phyloP scores from a whole-genome alignment of 2,113 vertebrate species.

The Gopherus evgoodei region DNA sequence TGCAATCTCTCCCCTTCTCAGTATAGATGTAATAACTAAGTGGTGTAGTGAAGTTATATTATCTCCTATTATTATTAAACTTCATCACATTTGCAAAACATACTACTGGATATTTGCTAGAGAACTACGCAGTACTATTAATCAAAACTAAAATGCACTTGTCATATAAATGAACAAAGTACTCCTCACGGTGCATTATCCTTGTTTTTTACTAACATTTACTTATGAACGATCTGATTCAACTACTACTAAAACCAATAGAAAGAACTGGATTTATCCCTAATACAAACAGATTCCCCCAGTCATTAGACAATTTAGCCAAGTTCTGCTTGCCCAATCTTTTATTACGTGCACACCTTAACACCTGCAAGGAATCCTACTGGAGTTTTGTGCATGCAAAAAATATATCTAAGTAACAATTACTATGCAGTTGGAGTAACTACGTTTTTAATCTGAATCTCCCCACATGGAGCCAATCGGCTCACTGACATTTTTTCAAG shows the following conservation, averaged over 20 bases:
- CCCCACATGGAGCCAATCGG: not conserved
- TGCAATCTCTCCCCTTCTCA: not conserved
- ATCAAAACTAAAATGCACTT: not conserved
- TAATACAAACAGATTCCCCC: not conserved
- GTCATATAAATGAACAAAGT: not conserved
- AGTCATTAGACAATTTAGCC: not conserved
- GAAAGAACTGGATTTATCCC: not conserved
- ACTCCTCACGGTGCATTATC: not conserved
- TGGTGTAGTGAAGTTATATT: not conserved
- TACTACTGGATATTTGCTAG: not conserved
- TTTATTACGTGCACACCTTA: not conserved
- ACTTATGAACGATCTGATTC: not conserved
- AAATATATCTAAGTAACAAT: not conserved
- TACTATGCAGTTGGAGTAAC: not conserved
- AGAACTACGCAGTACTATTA: not conserved
- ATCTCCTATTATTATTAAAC: not conserved
- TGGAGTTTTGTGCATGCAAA: not conserved
- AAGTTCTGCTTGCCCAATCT: not conserved
- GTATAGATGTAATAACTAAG: not conserved
- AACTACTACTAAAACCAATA: not conserved
- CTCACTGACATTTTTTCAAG: not conserved
- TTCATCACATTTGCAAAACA: constrained; percentile 3
- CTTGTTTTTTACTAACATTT: not conserved
- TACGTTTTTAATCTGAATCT: not conserved
- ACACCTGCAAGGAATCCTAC: not conserved